phyloP scores from a whole-genome alignment of 2,113 vertebrate species.

The Gracilinanus agilis region DNA sequence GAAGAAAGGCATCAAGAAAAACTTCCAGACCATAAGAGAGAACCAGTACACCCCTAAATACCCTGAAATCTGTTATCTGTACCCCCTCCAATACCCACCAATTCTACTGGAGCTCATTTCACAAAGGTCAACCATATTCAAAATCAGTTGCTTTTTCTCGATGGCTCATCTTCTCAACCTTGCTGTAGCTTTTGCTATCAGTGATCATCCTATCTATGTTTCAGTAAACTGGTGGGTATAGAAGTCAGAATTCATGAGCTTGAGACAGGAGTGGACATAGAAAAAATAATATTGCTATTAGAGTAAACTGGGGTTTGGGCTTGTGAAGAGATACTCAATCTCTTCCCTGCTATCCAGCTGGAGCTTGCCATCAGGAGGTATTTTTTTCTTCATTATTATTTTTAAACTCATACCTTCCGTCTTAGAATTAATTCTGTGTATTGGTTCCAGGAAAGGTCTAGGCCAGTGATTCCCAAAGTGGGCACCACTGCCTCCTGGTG shows the following conservation, averaged over 20 bases:
- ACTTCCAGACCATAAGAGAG: not conserved
- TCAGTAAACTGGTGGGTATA: not conserved
- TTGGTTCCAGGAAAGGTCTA: too few species aligned
- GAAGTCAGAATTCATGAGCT: not conserved
- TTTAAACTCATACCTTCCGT: too few species aligned
- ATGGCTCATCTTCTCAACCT: not conserved
- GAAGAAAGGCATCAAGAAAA: slow-evolving; percentile 17
- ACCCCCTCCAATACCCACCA: too few species aligned
- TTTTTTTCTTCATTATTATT: not conserved
- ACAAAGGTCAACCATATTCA: not conserved
- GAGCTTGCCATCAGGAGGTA: not conserved
- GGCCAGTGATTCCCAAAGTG: too few species aligned
- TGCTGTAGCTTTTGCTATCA: not conserved
- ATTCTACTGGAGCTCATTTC: slow-evolving; percentile 15
- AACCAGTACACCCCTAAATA: not conserved
- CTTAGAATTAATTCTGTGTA: too few species aligned
- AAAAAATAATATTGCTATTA: not conserved
- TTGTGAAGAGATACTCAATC: not conserved
- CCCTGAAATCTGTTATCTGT: not conserved
- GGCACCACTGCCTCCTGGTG: too few species aligned
- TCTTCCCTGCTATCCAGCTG: not conserved
- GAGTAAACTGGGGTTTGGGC: not conserved
- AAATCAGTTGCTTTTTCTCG: not conserved
- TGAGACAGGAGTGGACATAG: not conserved
- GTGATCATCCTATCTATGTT: not conserved